These are phyloP conservation scores for Asbolus verrucosus DNA, from an alignment of 1,140 invertebrate genomes.

Conservation along the genomic window DNA sequence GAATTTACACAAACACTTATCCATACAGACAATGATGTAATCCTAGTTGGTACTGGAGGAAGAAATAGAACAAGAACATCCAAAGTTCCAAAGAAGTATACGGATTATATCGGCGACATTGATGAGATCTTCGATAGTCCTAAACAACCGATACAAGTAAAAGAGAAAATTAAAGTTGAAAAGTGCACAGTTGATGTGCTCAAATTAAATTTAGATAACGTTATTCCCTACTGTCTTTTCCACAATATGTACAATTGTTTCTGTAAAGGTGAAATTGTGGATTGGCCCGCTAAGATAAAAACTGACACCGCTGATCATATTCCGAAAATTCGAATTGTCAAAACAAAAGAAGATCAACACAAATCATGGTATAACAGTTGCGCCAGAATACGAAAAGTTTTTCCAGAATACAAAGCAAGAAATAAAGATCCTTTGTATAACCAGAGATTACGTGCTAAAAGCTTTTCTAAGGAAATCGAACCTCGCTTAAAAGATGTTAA, in stretches of 20 bases:
- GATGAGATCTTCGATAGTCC: constrained; percentile 14
- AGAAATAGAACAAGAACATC: constrained; percentile 60
- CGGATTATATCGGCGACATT: constrained; percentile 60
- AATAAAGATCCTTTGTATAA: constrained; percentile 29
- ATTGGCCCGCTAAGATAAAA: background rate
- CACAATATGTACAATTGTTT: constrained; percentile 62
- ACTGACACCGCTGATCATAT: background rate
- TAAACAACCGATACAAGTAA: background rate
- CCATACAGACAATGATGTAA: constrained; percentile 63
- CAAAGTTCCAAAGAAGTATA: constrained; percentile 63
- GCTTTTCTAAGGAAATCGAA: background rate
- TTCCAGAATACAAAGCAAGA: constrained; percentile 5
- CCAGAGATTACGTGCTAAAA: background rate
- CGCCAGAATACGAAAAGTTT: constrained; percentile 12
- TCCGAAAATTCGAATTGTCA: constrained; percentile 8
- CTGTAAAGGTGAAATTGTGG: constrained; percentile 54
- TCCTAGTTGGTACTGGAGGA: constrained; percentile 63
- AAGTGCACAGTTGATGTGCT: constrained; percentile 51
- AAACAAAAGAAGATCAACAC: constrained; percentile 8
- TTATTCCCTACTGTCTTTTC: constrained; percentile 62
- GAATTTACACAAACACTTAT: constrained; percentile 67
- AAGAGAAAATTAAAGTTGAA: constrained; percentile 15
- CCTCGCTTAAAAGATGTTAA: no score
- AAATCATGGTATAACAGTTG: constrained; percentile 12
- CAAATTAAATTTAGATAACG: constrained; percentile 54